Percentiles rank a stretch among this genome's conserved stretches.
These are phyloP conservation scores for Ectobius pallidus DNA, from an alignment of 2,888 invertebrate species.

Conservation along the genomic window DNA sequence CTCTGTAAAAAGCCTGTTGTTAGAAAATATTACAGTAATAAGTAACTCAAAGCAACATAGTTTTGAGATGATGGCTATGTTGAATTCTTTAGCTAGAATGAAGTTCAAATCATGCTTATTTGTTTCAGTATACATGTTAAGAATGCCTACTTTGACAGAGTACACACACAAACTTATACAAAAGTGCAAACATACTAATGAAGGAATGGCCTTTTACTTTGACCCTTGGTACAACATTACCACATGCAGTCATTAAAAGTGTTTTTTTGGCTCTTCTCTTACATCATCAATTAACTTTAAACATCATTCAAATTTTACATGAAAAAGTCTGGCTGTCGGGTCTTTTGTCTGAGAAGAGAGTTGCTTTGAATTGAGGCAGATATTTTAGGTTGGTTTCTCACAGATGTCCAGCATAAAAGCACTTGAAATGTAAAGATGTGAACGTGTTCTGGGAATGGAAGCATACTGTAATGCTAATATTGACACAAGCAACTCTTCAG, in stretches of 20 bases:
- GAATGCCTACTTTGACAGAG: too few relatives aligned
- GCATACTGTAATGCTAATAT: slow-evolving; percentile 37
- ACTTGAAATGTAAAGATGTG: background rate
- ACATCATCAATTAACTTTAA: background rate
- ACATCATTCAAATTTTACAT: background rate
- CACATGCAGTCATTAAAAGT: background rate
- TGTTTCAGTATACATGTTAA: too few relatives aligned
- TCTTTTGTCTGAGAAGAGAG: background rate
- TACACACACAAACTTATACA: too few relatives aligned
- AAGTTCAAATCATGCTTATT: too few relatives aligned
- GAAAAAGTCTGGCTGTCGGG: background rate
- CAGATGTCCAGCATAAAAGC: slow-evolving; percentile 11
- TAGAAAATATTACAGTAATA: too few relatives aligned
- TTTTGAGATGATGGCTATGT: too few relatives aligned
- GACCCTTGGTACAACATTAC: too few relatives aligned
- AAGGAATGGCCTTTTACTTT: too few relatives aligned
- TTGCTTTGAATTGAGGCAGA: background rate
- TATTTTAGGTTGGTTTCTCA: slow-evolving; percentile 15
- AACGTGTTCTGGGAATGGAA: slow-evolving; percentile 25
- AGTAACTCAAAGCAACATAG: too few relatives aligned
- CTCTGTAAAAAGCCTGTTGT: too few relatives aligned
- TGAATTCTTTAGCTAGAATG: too few relatives aligned
- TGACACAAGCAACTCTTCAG: slow-evolving; percentile 30
- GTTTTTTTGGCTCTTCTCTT: background rate
- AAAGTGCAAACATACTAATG: too few relatives aligned